phyloP scores from a whole-genome alignment of 2,797 vertebrate genomes.

The Chrysolophus pictus region DNA sequence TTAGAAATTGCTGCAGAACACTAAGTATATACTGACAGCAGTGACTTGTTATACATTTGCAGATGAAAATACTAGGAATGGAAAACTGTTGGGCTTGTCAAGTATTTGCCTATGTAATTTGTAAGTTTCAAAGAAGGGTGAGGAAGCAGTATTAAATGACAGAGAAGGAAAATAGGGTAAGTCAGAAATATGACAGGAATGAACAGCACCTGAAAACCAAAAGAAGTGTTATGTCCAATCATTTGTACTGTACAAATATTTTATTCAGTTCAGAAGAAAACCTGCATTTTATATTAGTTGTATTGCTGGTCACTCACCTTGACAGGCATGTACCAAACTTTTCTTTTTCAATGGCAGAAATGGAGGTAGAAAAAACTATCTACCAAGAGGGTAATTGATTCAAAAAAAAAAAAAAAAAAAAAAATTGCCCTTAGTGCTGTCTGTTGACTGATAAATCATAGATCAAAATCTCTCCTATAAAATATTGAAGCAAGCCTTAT shows the following conservation, averaged over 20 bases:
- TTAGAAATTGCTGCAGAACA: not conserved
- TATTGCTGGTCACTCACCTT: constrained; percentile 57
- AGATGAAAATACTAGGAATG: not conserved
- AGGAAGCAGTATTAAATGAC: not conserved
- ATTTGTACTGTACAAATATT: not conserved
- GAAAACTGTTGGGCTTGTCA: not conserved
- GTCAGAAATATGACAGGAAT: not conserved
- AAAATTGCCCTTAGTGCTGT: constrained; percentile 38
- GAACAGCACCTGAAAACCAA: not conserved
- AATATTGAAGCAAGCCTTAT: constrained; percentile 75
- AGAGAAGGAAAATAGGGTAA: not conserved
- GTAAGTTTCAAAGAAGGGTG: not conserved
- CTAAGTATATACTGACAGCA: not conserved
- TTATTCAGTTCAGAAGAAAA: constrained; percentile 42
- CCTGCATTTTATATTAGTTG: constrained; percentile 26
- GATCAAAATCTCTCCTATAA: constrained; percentile 78
- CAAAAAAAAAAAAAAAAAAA: constrained; percentile 34
- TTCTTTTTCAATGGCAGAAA: constrained; percentile 24
- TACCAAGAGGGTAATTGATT: constrained; percentile 72
- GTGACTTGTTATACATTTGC: not conserved
- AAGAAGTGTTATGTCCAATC: not conserved
- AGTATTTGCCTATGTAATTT: not conserved
- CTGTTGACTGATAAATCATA: constrained; percentile 80
- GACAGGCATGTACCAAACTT: constrained; percentile 7
- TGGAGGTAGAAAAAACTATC: constrained; percentile 45